Evolutionary conservation across 2,888 invertebrate genomes (phyloP).

Genomic region (Smittia aterrima): DNA sequence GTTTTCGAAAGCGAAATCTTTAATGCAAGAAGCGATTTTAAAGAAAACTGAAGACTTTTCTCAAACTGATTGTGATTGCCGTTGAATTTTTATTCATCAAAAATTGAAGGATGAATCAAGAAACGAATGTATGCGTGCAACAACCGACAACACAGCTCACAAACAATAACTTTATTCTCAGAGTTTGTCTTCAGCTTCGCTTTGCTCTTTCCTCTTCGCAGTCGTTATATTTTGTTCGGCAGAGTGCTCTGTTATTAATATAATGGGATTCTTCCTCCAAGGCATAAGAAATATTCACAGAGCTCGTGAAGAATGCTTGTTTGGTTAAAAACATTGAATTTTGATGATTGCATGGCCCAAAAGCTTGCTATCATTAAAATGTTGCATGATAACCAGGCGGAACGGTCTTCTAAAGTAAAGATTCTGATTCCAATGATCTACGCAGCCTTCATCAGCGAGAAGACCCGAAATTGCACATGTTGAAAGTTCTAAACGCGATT

Average conservation of each 20-base stretch:
- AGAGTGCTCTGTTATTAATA: conserved; percentile 36
- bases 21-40: too few species aligned
- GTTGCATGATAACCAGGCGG: background rate
- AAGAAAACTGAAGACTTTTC: too few species aligned
- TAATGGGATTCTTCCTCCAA: conserved; percentile 28
- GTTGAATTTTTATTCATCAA: background rate
- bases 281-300: background rate
- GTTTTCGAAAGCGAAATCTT: background rate
- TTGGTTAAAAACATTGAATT: conserved; percentile 23
- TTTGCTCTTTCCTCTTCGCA: background rate
- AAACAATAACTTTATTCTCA: background rate
- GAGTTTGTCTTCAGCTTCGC: background rate
- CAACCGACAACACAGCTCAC: conserved; percentile 3
- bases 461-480: background rate
- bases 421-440: too few species aligned
- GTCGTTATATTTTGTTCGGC: conserved; percentile 19
- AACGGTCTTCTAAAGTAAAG: too few species aligned
- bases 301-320: background rate
- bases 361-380: background rate
- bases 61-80: background rate
- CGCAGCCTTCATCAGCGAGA: background rate
- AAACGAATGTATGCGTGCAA: background rate
- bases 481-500: background rate
- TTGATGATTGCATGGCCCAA: conserved; percentile 32
- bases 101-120: background rate